phyloP scores from a whole-genome alignment of 2,797 vertebrate genomes.

The Pseudopleuronectes americanus region DNA sequence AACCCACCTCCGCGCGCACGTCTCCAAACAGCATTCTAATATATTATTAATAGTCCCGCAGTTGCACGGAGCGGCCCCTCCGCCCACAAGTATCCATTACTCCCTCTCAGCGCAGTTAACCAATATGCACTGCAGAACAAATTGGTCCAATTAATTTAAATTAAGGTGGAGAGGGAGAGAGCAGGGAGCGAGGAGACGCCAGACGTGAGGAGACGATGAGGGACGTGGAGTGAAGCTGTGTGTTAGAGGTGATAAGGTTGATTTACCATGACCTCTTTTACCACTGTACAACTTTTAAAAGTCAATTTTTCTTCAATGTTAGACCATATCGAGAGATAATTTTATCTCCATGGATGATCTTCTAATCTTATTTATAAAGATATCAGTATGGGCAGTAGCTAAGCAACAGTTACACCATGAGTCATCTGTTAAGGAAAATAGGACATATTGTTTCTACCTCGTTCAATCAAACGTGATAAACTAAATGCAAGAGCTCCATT shows the following conservation, averaged over 20 bases:
- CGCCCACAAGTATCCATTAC: constrained; percentile 68
- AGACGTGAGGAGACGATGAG: constrained; percentile 35
- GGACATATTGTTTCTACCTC: neutral
- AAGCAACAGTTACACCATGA: constrained; percentile 61
- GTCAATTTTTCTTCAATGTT: neutral
- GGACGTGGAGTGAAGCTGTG: constrained; percentile 21
- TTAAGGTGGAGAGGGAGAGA: constrained; percentile 52
- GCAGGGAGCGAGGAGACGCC: constrained; percentile 23
- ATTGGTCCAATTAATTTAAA: constrained; percentile 74
- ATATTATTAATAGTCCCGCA: constrained; percentile 75
- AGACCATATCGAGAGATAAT: neutral
- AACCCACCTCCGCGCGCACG: constrained; percentile 55
- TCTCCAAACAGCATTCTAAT: constrained; percentile 70
- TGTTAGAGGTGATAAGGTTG: constrained; percentile 29
- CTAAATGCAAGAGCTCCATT: neutral
- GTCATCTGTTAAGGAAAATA: constrained; percentile 13
- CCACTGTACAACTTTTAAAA: neutral
- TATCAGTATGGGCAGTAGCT: constrained; percentile 42
- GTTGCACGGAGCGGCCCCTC: constrained; percentile 57
- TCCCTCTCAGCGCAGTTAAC: constrained; percentile 62
- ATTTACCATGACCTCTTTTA: constrained; percentile 10
- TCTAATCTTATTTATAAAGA: constrained; percentile 15
- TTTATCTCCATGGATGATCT: constrained; percentile 1
- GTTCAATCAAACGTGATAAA: neutral
- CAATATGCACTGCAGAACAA: constrained; percentile 67